A percentile compares a stretch with the other conserved stretches of the same genome.
phyloP scores from a whole-genome alignment of 2,797 vertebrate genomes.

The Pseudomugil gertrudae region DNA sequence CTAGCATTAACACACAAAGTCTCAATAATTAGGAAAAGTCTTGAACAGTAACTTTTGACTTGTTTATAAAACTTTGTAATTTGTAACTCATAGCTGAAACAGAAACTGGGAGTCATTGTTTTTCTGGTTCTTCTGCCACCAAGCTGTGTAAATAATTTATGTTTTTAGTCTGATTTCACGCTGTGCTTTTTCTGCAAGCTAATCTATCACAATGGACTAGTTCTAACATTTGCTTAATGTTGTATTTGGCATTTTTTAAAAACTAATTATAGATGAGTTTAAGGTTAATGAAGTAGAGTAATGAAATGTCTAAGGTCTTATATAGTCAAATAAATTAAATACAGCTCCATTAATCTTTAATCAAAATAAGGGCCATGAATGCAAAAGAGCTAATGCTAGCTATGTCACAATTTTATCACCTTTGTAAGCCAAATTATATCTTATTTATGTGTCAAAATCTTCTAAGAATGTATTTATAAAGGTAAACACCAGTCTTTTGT shows the following conservation, averaged over 20 bases:
- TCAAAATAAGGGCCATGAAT: background rate
- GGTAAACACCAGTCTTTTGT: background rate
- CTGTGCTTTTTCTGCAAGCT: background rate
- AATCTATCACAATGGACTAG: background rate
- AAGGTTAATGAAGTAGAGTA: background rate
- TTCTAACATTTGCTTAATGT: too few species aligned
- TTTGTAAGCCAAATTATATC: background rate
- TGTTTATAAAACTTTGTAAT: background rate
- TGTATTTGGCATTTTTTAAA: too few species aligned
- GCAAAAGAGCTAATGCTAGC: background rate
- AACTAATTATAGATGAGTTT: background rate
- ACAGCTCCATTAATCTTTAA: background rate
- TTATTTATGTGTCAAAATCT: background rate
- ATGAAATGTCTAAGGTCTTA: background rate
- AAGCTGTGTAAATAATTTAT: constrained; percentile 38
- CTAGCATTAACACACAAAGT: too few species aligned
- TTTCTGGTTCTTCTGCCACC: background rate
- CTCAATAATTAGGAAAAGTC: too few species aligned
- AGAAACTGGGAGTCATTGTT: background rate
- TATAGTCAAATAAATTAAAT: background rate
- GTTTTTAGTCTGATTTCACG: constrained; percentile 25
- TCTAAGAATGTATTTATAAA: background rate
- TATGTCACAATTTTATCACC: background rate
- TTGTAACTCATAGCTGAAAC: background rate
- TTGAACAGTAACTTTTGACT: background rate